Percentiles rank a stretch among this genome's conserved stretches.
These are phyloP conservation scores for Cantharis nigra DNA, from an alignment of 2,888 invertebrate species.

Conservation along the genomic window DNA sequence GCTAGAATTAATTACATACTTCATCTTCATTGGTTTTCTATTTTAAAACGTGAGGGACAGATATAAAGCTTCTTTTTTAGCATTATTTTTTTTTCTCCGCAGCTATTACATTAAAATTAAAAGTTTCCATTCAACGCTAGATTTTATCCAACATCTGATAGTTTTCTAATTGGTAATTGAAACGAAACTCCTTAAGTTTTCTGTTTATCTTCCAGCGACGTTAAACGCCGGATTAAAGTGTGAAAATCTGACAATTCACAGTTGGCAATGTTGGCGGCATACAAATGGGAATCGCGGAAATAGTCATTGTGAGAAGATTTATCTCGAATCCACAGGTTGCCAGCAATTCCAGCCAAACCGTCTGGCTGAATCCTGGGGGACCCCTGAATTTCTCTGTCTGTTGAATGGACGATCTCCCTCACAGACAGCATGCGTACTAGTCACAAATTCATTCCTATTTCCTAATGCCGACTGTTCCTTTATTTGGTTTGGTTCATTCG, in stretches of 20 bases:
- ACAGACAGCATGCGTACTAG: constrained; percentile 50
- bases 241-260: constrained; percentile 26
- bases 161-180: not conserved
- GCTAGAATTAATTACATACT: constrained; percentile 30
- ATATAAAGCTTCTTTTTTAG: not conserved
- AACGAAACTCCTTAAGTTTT: not conserved
- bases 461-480: constrained; percentile 42
- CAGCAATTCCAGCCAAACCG: constrained; percentile 47
- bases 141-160: not conserved
- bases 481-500: constrained; percentile 33
- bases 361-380: constrained; percentile 50
- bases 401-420: constrained; percentile 51
- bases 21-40: constrained; percentile 22
- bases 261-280: constrained; percentile 25
- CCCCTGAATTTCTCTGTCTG: constrained; percentile 51
- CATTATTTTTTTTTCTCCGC: not conserved
- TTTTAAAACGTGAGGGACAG: constrained; percentile 25
- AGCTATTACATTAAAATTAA: not conserved
- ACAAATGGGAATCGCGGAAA: constrained; percentile 43
- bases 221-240: constrained; percentile 4
- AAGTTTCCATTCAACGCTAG: not conserved
- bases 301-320: constrained; percentile 49
- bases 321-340: constrained; percentile 57
- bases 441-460: constrained; percentile 43
- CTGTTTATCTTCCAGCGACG: not conserved